Evolutionary conservation across 2,113 vertebrate genomes (phyloP).

Genomic region (Picathartes gymnocephalus): DNA sequence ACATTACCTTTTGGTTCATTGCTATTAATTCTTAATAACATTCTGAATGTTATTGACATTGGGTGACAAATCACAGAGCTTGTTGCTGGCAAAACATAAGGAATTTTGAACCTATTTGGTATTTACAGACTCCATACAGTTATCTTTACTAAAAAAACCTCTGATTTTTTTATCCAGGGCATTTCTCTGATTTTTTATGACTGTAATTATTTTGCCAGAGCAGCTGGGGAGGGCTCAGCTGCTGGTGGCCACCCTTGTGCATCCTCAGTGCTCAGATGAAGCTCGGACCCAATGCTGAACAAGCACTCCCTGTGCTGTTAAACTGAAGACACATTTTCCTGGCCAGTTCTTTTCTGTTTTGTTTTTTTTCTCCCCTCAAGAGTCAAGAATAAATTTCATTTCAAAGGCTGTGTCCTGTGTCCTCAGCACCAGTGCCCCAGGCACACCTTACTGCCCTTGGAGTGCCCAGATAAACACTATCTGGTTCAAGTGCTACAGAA

Average conservation of each 20-base stretch:
- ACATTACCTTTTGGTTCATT: not conserved
- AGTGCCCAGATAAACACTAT: not conserved
- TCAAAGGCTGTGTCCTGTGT: not conserved
- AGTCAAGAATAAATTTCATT: not conserved
- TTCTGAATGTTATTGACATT: not conserved
- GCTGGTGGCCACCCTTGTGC: accelerated
- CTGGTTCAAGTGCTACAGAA: not conserved
- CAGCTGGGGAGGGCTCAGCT: not conserved
- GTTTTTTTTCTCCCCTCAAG: not conserved
- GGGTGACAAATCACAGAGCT: not conserved
- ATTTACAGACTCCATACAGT: not conserved
- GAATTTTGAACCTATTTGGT: not conserved
- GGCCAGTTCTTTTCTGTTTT: not conserved
- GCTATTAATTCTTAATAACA: not conserved
- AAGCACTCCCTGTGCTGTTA: not conserved
- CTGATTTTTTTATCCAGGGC: not conserved
- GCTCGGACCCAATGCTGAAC: not conserved
- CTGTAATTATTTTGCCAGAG: not conserved
- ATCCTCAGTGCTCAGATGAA: not conserved
- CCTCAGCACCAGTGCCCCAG: not conserved
- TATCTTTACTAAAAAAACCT: not conserved
- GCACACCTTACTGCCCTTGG: not conserved
- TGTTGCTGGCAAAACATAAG: not conserved
- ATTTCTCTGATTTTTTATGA: not conserved
- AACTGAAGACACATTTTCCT: not conserved